These are phyloP conservation scores for Taphrorychus bicolor DNA, from an alignment of 2,888 invertebrate species.

Conservation along the genomic window DNA sequence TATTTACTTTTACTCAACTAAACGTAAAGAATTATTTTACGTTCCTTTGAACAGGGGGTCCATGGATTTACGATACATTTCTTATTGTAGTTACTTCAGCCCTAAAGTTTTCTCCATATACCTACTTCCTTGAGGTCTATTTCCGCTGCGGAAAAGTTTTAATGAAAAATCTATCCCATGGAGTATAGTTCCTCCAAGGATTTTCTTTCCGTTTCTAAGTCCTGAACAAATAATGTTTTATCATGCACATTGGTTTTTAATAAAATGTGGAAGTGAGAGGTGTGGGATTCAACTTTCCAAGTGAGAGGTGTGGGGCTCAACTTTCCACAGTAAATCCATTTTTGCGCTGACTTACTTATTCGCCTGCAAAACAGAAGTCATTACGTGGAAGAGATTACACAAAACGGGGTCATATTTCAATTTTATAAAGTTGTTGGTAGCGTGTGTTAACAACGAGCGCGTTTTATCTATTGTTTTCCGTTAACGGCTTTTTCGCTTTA, in stretches of 20 bases:
- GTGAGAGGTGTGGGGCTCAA: not conserved
- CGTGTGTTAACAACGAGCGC: conserved; percentile 13
- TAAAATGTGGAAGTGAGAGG: not conserved
- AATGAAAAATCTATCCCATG: not conserved
- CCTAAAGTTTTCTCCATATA: not conserved
- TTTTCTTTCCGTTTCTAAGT: not conserved
- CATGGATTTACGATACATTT: not conserved
- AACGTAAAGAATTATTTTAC: too few species aligned
- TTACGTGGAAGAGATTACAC: conserved; percentile 15
- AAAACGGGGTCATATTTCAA: conserved; percentile 12
- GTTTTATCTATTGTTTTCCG: conserved; percentile 23
- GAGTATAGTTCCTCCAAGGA: not conserved
- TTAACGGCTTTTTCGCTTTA: conserved; percentile 12
- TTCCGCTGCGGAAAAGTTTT: not conserved
- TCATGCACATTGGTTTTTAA: too few species aligned
- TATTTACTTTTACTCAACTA: too few species aligned
- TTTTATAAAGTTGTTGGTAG: conserved; percentile 21
- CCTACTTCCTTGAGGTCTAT: not conserved
- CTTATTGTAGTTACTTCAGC: not conserved
- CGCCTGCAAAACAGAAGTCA: conserved; percentile 5
- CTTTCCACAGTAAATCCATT: conserved; percentile 6
- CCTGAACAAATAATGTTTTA: not conserved
- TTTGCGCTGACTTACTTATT: not conserved
- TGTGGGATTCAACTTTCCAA: not conserved
- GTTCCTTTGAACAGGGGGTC: too few species aligned